A percentile compares a stretch with the other conserved stretches of the same genome.
Conservation (phyloP, 2,113 vertebrate genomes). For the Beaufortia kweichowensis region DNA sequence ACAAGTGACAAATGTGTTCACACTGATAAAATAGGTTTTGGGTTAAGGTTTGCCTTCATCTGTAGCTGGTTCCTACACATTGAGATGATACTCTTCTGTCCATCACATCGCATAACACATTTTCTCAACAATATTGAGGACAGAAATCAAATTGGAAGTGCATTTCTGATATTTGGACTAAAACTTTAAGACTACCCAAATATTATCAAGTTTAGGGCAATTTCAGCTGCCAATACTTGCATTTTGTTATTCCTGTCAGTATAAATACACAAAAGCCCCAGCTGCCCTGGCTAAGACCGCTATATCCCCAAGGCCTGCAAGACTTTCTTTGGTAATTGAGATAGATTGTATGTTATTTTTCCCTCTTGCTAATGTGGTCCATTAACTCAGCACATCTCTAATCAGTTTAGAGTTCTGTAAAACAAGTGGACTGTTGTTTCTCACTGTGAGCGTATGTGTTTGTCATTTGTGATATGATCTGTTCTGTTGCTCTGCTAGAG, state of each 20-base stretch:
- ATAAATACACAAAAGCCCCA: not conserved
- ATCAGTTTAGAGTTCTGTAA: constrained; percentile 91
- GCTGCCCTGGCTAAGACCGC: constrained; percentile 54
- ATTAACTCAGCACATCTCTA: constrained; percentile 90
- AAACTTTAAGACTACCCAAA: no score
- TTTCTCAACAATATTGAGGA: no score
- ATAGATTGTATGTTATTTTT: constrained; percentile 90
- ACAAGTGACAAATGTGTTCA: no score
- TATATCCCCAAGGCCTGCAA: constrained; percentile 67
- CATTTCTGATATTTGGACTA: no score
- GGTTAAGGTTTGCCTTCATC: not conserved
- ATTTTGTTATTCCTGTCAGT: not conserved
- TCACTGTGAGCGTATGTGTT: constrained; percentile 44
- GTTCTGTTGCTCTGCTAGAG: constrained; percentile 1
- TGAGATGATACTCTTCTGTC: no score
- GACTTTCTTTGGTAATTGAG: constrained; percentile 83
- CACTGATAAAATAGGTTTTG: no score
- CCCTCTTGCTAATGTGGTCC: constrained; percentile 88
- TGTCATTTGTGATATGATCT: not conserved
- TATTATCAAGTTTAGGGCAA: no score
- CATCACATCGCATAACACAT: no score
- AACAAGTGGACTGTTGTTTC: constrained; percentile 89
- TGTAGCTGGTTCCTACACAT: no score
- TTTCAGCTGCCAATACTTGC: no score
- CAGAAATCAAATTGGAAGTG: no score